Evolutionary conservation across 2,113 vertebrate species (phyloP), one percentile per base, ranked within the genome.

Genomic region (Cyphotilapia sp.): DNA sequence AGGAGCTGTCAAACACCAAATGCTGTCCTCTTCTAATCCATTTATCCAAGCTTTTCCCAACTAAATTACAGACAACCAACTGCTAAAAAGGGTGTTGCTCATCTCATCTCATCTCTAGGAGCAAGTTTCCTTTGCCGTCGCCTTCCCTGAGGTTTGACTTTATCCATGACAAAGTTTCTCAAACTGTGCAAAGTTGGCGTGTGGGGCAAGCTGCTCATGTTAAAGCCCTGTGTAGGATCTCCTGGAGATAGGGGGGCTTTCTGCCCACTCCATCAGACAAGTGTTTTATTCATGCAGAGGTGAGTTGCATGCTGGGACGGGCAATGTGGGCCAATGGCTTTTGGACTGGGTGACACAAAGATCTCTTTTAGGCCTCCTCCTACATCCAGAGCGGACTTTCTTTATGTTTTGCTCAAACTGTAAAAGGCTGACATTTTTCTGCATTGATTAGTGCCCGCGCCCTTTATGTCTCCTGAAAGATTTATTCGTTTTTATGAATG

Each of bases 281-380:
- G 94, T 88, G 93, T 83, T 95, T 95, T 92, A 96, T 97, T 97
- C 96, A 97, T 95, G 82, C 91, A 87, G 95, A 94, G 93, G 93
- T 95, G 94, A 95, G 95, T 87, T 96, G 96, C 96, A 96, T 96
- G 95, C 96, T 96, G 96, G 96, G 96, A 96, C 69, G 17, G 93
- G 87, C 85, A 90, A 92, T 92, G 93, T 89, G 85, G 92, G 87
- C 94, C 94, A 96, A 91, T 95, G 93, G 93, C 94, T 95, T 95
- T 87, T 93, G 90, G 94, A 94, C 92, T 53, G 89, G 54, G 87
- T 80, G 91, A 94, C 90, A 97, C 96, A 97, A 97, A 97, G 97
- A 94, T 94, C 94, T 91, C 96, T 95, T 97, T 96, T 96, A 94
- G 91, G 94, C 89, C 78, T 47, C 94, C 93, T 95, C 96, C 97